Percentiles rank a stretch among this genome's conserved stretches.
phyloP scores from a whole-genome alignment of 2,113 vertebrate species.

The Ammodramus savannarum region DNA sequence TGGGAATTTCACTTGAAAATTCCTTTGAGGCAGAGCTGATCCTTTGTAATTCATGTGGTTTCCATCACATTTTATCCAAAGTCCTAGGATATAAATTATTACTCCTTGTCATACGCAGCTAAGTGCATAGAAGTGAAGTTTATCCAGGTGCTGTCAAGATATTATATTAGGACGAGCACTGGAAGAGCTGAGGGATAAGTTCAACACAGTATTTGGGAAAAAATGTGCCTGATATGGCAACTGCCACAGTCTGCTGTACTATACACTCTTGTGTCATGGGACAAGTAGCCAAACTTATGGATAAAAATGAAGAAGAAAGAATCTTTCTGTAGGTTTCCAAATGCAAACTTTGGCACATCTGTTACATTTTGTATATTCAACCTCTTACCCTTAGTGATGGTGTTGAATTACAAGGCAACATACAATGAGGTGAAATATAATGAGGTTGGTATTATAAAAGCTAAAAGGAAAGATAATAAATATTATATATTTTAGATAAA shows the following conservation, averaged over 20 bases:
- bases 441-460: neutral
- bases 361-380: neutral
- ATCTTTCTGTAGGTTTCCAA: neutral
- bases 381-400: neutral
- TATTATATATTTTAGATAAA: neutral
- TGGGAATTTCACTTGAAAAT: slow-evolving; percentile 53
- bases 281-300: neutral
- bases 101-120: neutral
- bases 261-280: neutral
- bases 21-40: slow-evolving; percentile 22
- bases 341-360: neutral
- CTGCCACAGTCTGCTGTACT: neutral
- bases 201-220: neutral
- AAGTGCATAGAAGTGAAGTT: slow-evolving; percentile 9
- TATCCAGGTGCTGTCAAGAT: slow-evolving; percentile 23
- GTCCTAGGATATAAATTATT: slow-evolving; percentile 11
- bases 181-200: neutral
- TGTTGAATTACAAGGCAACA: neutral
- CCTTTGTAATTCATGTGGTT: slow-evolving; percentile 31
- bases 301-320: neutral
- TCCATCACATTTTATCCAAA: slow-evolving; percentile 27
- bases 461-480: neutral
- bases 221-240: neutral
- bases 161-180: neutral
- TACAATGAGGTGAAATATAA: neutral